Evolutionary conservation across 2,888 invertebrate species (phyloP), one percentile per base, ranked within the genome.

Genomic region (Xiphydria camelus): DNA sequence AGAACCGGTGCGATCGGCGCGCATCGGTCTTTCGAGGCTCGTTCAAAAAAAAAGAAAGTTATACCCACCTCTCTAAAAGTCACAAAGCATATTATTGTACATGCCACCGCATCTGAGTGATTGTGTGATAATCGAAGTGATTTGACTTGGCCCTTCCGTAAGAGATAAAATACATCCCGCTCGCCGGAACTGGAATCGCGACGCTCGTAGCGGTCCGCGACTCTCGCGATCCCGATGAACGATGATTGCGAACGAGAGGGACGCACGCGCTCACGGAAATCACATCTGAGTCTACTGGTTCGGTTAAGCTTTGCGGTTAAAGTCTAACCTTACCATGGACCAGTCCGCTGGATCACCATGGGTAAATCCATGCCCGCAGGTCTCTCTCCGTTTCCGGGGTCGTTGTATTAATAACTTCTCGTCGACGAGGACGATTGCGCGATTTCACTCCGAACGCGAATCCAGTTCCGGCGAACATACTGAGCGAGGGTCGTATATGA

Each of bases 91-190:
- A 62, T 57, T 53, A 56, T 62, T 59, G 59, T 69, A 62, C 58
- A 62, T 66, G 59, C 68, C 67, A 71, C 66, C 63, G 63, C 59
- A 64, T 64, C 62, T 64, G 66, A 68, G 61, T 62, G 67, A 65
- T 64, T 57, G 70, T 70, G 73, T 74, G 73, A 74, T 73, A 70
- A 69, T 68, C 65, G 62, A 68, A 70, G 68, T 70, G 68, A 73
- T 68, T 71, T 65, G 73, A 73, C 62, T 63, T 67, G 66, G 59
- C 68, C 68, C 66, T 66, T 63, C 64, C 62, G 38, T 23, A 39
- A 35, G 25, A 41, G 7, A 49, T n/a, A n/a, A n/a, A n/a, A n/a
- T n/a, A n/a, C n/a, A n/a, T n/a, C n/a, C n/a, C n/a, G n/a, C n/a
- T n/a, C n/a, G n/a, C n/a, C n/a, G n/a, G n/a, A n/a, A 26, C 14